phyloP scores from a whole-genome alignment of 2,888 invertebrate genomes.

The Amphipyra tragopoginis region DNA sequence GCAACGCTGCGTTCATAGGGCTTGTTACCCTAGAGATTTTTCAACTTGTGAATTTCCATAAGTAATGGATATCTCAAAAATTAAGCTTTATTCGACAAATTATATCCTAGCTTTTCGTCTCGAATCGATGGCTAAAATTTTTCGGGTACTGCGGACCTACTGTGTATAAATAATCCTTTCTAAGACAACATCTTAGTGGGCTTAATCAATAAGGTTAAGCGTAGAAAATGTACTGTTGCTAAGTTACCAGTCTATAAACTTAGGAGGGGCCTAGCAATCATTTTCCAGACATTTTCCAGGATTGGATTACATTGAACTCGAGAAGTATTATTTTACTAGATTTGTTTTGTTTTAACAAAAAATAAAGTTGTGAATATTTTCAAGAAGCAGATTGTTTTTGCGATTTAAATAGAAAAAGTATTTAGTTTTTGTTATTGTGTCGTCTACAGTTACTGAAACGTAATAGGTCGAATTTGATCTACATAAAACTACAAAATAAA shows the following conservation, averaged over 20 bases:
- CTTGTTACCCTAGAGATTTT: too few species aligned
- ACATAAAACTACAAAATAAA: too few species aligned
- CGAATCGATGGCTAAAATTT: too few species aligned
- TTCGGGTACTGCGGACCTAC: too few species aligned
- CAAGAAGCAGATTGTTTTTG: slow-evolving; percentile 18
- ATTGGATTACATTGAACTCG: slow-evolving; percentile 26
- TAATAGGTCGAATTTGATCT: not conserved
- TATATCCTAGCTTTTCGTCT: too few species aligned
- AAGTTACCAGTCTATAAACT: slow-evolving; percentile 15
- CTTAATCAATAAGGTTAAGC: not conserved
- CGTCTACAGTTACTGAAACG: not conserved
- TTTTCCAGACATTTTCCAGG: not conserved
- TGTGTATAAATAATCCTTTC: not conserved
- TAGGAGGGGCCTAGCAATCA: not conserved
- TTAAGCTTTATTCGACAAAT: too few species aligned
- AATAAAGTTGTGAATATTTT: slow-evolving; percentile 4
- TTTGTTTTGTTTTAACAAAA: slow-evolving; percentile 1
- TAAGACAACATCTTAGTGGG: not conserved
- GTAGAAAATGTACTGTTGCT: slow-evolving; percentile 6
- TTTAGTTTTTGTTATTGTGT: slow-evolving; percentile 2
- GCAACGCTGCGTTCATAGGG: too few species aligned
- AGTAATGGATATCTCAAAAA: too few species aligned
- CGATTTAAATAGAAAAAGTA: slow-evolving; percentile 14
- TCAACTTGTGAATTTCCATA: too few species aligned
- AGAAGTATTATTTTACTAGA: slow-evolving; percentile 30